These are phyloP conservation scores for Limnodromus scolopaceus DNA, from an alignment of 2,797 vertebrate genomes.

Conservation along the genomic window DNA sequence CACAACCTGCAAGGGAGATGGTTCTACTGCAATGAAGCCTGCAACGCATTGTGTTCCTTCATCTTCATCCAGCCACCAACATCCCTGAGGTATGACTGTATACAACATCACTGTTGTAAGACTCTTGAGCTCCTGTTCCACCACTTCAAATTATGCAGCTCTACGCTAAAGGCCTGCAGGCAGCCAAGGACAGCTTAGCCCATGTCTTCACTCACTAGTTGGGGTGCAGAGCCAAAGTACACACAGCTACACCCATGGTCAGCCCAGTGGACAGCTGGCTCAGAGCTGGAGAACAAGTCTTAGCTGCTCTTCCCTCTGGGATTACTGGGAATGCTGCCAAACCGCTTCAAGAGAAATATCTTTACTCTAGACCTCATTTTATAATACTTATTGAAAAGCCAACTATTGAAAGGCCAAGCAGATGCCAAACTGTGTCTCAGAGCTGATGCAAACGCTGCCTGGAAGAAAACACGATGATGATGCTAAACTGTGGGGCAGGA, in stretches of 20 bases:
- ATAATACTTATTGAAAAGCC: slow-evolving; percentile 16
- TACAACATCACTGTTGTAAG: neutral
- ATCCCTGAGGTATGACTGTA: neutral
- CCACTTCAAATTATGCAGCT: accelerated
- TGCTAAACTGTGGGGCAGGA: neutral
- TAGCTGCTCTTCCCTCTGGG: neutral
- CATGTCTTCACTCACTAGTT: neutral
- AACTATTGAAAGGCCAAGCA: neutral
- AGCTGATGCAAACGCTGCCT: neutral
- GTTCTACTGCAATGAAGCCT: neutral
- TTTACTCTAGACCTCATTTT: neutral
- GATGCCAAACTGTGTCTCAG: neutral
- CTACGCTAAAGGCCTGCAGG: accelerated
- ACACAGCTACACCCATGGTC: neutral
- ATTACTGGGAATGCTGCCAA: slow-evolving; percentile 25
- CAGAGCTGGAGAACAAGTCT: neutral
- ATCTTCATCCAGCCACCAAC: neutral
- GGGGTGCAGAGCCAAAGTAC: neutral
- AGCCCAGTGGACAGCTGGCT: neutral
- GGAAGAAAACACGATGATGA: neutral
- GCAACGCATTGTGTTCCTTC: neutral
- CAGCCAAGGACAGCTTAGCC: neutral
- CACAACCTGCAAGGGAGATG: neutral
- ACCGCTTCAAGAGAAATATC: slow-evolving; percentile 11
- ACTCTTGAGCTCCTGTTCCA: neutral